Evolutionary conservation across 2,888 invertebrate genomes (phyloP).

Genomic region (Tachina lurida): DNA sequence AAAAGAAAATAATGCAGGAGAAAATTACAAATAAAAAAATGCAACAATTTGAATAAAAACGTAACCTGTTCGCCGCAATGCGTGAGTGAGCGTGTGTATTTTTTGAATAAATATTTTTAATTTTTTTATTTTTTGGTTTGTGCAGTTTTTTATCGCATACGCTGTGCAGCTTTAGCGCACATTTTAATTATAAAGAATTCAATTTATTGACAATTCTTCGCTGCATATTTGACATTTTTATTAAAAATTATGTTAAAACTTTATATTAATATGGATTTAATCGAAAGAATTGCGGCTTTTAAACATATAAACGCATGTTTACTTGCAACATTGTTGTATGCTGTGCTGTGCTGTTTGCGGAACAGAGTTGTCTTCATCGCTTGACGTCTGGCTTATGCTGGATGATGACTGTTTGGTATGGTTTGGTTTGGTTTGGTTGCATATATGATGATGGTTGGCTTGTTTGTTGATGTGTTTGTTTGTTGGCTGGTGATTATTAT

Average conservation of each 20-base stretch:
- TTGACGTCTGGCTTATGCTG: conserved; percentile 24
- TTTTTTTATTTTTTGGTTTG: neutral
- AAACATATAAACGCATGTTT: conserved; percentile 69
- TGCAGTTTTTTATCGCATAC: conserved; percentile 20
- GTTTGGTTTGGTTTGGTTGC: no score
- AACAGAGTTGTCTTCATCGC: conserved; percentile 20
- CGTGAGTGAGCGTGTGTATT: neutral
- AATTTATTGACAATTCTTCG: conserved; percentile 71
- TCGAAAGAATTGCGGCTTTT: conserved; percentile 70
- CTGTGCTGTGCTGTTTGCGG: conserved; percentile 8
- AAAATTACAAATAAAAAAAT: neutral
- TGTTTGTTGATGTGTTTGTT: conserved; percentile 37
- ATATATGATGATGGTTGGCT: neutral
- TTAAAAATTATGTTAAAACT: conserved; percentile 71
- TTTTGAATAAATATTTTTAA: conserved; percentile 45
- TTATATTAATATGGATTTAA: conserved; percentile 71
- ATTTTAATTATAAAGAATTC: conserved; percentile 71
- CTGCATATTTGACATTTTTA: conserved; percentile 70
- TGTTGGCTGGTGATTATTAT: conserved; percentile 55
- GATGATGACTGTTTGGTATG: conserved; percentile 23
- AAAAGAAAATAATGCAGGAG: conserved; percentile 20
- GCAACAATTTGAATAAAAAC: conserved; percentile 10
- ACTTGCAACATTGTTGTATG: conserved; percentile 72
- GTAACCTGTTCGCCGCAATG: conserved; percentile 39
- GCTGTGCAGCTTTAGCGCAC: conserved; percentile 52